Evolutionary conservation across 2,113 vertebrate species (phyloP).

Genomic region (Datnioides undecimradiatus): DNA sequence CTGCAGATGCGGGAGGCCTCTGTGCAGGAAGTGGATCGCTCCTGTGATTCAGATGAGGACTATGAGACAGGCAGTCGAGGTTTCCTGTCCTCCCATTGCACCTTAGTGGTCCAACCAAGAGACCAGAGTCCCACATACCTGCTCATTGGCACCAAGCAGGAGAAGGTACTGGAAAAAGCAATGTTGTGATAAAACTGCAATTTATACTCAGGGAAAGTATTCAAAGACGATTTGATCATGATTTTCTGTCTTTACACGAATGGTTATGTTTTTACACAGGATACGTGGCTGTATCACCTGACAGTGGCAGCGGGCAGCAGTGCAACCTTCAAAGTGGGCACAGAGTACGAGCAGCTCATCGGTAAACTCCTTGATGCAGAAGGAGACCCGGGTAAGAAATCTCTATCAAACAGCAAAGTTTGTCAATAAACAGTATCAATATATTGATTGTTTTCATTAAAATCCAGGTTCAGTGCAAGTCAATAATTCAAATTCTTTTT

Average conservation of each 20-base stretch:
- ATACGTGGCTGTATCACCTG: conserved; percentile 92
- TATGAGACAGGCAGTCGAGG: conserved; percentile 88
- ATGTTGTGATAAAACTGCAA: not conserved
- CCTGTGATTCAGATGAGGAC: conserved; percentile 93
- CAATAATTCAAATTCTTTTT: too few relatives aligned
- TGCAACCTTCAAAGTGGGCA: conserved; percentile 87
- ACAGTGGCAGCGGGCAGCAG: conserved; percentile 87
- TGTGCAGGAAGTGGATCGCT: conserved; percentile 92
- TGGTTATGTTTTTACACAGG: conserved; percentile 74
- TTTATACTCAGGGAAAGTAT: too few relatives aligned
- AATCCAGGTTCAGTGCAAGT: too few relatives aligned
- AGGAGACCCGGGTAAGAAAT: conserved; percentile 87
- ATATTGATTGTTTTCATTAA: too few relatives aligned
- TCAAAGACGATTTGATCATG: not conserved
- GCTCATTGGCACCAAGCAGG: conserved; percentile 91
- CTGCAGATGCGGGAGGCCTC: conserved; percentile 85
- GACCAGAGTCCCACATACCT: conserved; percentile 92
- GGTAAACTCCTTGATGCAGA: conserved; percentile 89
- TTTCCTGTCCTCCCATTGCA: conserved; percentile 89
- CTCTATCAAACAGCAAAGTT: not conserved
- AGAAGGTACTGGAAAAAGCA: conserved; percentile 83
- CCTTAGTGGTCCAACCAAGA: conserved; percentile 88
- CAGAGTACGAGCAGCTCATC: conserved; percentile 88
- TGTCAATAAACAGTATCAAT: too few relatives aligned
- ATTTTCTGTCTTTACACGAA: not conserved